Base-by-base conservation (phyloP, 2,888 invertebrate genomes). In the Drosophila acutilabella region DNA sequence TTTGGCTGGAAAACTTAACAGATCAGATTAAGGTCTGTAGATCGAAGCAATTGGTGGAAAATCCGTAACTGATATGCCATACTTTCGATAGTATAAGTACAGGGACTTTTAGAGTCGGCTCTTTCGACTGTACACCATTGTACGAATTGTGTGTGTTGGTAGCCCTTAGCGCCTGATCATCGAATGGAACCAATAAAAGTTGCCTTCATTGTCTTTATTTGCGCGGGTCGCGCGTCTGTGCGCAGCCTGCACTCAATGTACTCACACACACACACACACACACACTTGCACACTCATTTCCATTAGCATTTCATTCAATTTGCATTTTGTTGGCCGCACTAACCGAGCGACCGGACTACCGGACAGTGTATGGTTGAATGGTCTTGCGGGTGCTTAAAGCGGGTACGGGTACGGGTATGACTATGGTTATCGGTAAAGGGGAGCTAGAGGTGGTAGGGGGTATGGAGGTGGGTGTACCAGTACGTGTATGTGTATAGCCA, bases 121-220 rank as follows among this genome's bases (percentile, higher is more conserved):
- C 1, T 8, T 8, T 6, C 8, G 7, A 1, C 30, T 30, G 2
- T 8, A 30, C 30, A 30, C 0, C 8, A 30, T 30, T 8, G 8
- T 30, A 30, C 30, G 8, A 8, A n/a, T 23, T 47, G 47, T 40
- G 47, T 47, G 14, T 47, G 53, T 59, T 44, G 38, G 53, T 47
- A 18, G 68, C 75, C 75, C 71, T 74, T 64, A 75, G 67, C 10
- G 74, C 60, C 86, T 90, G 89, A 91, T 91, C 91, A 91, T 91
- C 91, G 91, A 91, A 91, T 91, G 91, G 91, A 91, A 91, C 90
- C 90, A 90, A 91, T 91, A 90, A 84, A 84, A 84, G 83, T 86
- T 70, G 87, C 81, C 83, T 83, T 84, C 83, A 84, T 84, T 84
- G 83, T 84, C 80, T 83, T 83, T 81, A 81, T 86, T 72, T 81